Evolutionary conservation across 1,140 invertebrate species (phyloP), one percentile per base, ranked within the genome.

Genomic region (Heterodera schachtii): DNA sequence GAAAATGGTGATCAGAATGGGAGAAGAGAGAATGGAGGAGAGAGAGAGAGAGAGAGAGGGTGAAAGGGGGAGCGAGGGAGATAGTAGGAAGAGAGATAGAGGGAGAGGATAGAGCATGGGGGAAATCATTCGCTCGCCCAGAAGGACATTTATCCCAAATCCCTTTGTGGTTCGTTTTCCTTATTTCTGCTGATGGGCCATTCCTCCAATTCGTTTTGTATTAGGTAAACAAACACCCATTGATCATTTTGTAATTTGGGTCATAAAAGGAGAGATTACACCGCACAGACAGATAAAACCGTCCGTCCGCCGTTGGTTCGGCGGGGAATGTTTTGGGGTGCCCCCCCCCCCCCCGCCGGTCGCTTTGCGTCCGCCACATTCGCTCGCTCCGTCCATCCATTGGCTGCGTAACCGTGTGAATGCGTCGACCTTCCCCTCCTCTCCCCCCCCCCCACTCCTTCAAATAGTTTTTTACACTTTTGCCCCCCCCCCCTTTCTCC

Each of bases 261-360:
- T 64, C 57, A 64, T 64, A 16, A 64, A 64, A 11, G 57, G 57
- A 64, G 57, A 64, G 57, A 64, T 64, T 64, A 64, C 57, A 64
- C 57, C 19, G 57, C 57, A 64, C 57, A 64, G 57, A 64, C 57
- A 64, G 57, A 64, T 64, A 13, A 64, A 64, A 21, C 57, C 57
- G 19, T 64, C 19, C 49, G 49, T 52, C 19, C 0, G 57, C 19
- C 0, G 57, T 52, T 52, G 16, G 52, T 64, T 64, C 13, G 16
- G 57, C 49, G 16, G 57, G 19, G 19, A 64, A 19, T 64, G 57
- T 64, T 64, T 64, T 11, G 57, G 57, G 16, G 57, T 19, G 57
- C 19, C 57, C 57, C 13, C 57, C 57, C 4, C 57, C 57, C 13
- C 57, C 13, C 11, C 57, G 57, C 11, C 57, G 57, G 57, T 64